These are phyloP conservation scores for Tribolium castaneum DNA, from an alignment of 1,140 invertebrate genomes.

Conservation along the genomic window DNA sequence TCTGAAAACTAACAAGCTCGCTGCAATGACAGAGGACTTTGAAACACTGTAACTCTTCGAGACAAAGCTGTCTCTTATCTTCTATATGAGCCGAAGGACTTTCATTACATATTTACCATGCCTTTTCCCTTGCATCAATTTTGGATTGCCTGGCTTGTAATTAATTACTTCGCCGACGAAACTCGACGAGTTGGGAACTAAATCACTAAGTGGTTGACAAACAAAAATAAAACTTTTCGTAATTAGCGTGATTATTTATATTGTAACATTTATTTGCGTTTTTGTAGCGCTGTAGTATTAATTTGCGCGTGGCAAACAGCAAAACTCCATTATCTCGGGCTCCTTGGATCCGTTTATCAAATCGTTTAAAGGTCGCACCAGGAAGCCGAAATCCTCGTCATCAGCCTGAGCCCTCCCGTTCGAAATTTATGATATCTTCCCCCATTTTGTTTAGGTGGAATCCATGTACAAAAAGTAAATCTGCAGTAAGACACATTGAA, in stretches of 20 bases:
- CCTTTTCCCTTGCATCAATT: constrained; percentile 37
- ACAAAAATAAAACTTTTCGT: too few relatives aligned
- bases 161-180: constrained; percentile 28
- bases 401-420: not conserved
- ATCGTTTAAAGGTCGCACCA: not conserved
- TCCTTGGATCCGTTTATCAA: not conserved
- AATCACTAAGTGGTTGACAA: too few relatives aligned
- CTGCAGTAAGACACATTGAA: not conserved
- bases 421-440: not conserved
- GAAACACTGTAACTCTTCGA: constrained; percentile 34
- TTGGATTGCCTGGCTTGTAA: constrained; percentile 32
- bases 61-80: constrained; percentile 27
- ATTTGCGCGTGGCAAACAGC: not conserved
- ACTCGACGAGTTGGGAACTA: too few relatives aligned
- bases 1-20: constrained; percentile 41
- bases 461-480: not conserved
- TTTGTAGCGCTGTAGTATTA: not conserved
- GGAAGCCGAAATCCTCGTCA: not conserved
- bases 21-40: constrained; percentile 38
- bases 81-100: constrained; percentile 22
- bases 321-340: not conserved
- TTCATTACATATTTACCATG: constrained; percentile 40
- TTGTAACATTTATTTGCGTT: too few relatives aligned
- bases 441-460: not conserved
- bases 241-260: too few relatives aligned